These are phyloP conservation scores for Pseudomugil gertrudae DNA, from an alignment of 2,797 vertebrate species.

Conservation along the genomic window DNA sequence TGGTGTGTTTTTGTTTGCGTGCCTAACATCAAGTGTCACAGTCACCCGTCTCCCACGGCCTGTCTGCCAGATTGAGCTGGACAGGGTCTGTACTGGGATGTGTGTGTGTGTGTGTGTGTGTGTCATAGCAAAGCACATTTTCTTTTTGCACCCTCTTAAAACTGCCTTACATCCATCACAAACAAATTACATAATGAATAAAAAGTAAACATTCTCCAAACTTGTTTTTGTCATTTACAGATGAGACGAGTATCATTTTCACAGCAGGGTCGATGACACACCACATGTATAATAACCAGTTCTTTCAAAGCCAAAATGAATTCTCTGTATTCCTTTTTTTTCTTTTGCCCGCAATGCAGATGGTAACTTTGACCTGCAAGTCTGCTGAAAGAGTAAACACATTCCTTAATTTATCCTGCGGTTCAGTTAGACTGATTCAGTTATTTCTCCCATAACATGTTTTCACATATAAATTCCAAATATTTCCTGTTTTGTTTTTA, in stretches of 20 bases:
- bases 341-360: neutral
- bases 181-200: neutral
- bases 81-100: slow-evolving; percentile 5
- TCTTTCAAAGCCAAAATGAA: neutral
- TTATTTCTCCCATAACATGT: neutral
- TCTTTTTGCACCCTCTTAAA: neutral
- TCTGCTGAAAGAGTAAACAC: slow-evolving; percentile 8
- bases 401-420: slow-evolving; percentile 3
- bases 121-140: slow-evolving; percentile 15
- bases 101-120: slow-evolving; percentile 8
- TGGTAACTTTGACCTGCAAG: slow-evolving; percentile 16
- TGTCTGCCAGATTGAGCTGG: slow-evolving; percentile 58
- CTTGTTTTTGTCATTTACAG: slow-evolving; percentile 6
- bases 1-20: slow-evolving; percentile 48
- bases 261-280: slow-evolving; percentile 1
- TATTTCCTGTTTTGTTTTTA: neutral
- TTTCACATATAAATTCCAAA: neutral
- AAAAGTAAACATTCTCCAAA: slow-evolving; percentile 14
- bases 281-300: slow-evolving; percentile 17
- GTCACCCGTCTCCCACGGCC: slow-evolving; percentile 58
- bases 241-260: slow-evolving; percentile 4
- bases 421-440: neutral
- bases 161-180: neutral
- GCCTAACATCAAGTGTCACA: slow-evolving; percentile 62
- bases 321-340: neutral